These are phyloP conservation scores for Lophius piscatorius DNA, from an alignment of 2,113 vertebrate genomes.

Conservation along the genomic window DNA sequence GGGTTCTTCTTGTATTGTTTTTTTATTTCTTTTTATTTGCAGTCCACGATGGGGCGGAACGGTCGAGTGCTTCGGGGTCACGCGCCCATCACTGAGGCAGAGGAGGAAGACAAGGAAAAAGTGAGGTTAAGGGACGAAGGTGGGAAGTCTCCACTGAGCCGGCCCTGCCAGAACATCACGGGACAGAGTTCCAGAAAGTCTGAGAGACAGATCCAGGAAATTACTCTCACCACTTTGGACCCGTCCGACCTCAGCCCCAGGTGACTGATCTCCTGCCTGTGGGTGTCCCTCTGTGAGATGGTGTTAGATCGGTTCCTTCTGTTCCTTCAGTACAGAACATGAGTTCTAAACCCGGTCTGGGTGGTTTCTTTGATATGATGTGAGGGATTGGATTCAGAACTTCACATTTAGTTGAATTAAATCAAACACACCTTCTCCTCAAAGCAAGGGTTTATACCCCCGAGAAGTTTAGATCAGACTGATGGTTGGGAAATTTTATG, in stretches of 20 bases:
- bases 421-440: no score
- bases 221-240: conserved; percentile 66
- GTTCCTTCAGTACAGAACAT: no score
- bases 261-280: conserved; percentile 37
- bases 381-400: no score
- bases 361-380: no score
- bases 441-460: no score
- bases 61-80: conserved; percentile 64
- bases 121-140: conserved; percentile 40
- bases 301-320: no score
- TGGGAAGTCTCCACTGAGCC: conserved; percentile 40
- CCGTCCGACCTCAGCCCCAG: conserved; percentile 78
- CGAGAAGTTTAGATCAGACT: no score
- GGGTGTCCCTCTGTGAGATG: no score
- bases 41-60: conserved; percentile 65
- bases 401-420: no score
- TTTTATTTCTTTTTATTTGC: conserved; percentile 4
- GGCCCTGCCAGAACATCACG: conserved; percentile 18
- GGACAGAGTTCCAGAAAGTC: conserved; percentile 34
- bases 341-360: no score
- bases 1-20: not conserved
- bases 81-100: conserved; percentile 50
- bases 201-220: conserved; percentile 59
- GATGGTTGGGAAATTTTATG: no score
- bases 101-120: conserved; percentile 36